A percentile compares a stretch with the other conserved stretches of the same genome.
Conservation (phyloP, 2,113 vertebrate species). For the Zosterops hypoxanthus region DNA sequence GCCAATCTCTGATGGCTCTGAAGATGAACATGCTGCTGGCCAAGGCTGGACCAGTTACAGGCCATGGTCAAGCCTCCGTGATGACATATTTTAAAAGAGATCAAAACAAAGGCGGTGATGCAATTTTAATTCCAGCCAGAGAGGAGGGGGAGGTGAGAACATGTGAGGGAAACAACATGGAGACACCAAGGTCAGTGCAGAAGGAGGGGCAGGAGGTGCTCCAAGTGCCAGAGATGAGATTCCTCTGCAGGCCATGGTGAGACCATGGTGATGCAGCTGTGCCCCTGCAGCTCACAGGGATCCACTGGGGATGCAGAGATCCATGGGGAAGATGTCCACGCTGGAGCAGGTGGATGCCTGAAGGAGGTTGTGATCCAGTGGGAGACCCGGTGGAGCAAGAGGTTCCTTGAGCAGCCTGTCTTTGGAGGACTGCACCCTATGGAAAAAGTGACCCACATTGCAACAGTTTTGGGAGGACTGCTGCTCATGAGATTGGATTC, state of each 20-base stretch:
- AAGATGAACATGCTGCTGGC: background rate
- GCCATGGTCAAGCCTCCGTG: too few species aligned
- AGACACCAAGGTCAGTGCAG: background rate
- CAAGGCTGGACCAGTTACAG: background rate
- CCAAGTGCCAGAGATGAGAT: rapidly evolving
- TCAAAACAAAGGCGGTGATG: background rate
- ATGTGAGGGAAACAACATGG: background rate
- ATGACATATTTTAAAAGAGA: background rate
- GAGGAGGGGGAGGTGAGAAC: background rate
- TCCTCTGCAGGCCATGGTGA: background rate
- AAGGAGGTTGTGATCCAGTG: background rate
- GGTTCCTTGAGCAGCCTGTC: background rate
- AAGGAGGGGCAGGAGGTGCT: background rate
- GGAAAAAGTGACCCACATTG: too few species aligned
- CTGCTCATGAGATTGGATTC: background rate
- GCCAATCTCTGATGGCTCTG: background rate
- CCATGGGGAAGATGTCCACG: too few species aligned
- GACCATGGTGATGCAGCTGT: background rate
- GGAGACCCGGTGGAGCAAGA: background rate
- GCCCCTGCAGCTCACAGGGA: background rate
- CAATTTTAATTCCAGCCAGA: background rate
- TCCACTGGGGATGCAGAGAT: background rate
- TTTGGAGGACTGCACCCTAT: background rate
- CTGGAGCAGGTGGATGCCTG: background rate
- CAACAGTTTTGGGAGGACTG: background rate